Base-by-base conservation (phyloP, 1,140 invertebrate genomes). In the Tetraneura akinire region DNA sequence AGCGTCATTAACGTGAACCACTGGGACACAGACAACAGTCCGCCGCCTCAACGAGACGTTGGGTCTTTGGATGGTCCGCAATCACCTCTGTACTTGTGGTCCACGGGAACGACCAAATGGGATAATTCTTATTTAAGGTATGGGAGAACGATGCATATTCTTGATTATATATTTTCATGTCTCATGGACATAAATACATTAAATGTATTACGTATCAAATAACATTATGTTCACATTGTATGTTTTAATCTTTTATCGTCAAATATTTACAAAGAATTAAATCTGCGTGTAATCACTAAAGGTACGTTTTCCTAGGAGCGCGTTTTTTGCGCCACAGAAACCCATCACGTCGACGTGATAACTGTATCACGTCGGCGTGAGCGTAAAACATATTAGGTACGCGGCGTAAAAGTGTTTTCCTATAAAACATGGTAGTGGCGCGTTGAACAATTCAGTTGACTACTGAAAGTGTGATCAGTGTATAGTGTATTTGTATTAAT, bases 331-430 rank as follows among this genome's bases (percentile, higher is more conserved):
- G 60, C 60, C 60, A n/a, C n/a, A n/a, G n/a, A n/a, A n/a, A n/a
- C n/a, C n/a, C n/a, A n/a, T n/a, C n/a, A n/a, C n/a, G n/a, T 62
- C 23, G 13, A 60, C 55, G 60, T 32, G 26, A 32, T 32, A 62
- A 18, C 60, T 32, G 60, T 60, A 62, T 62, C 60, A n/a, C 60
- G 60, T 62, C 60, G 60, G n/a, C 29, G 60, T 64, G 60, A 64
- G 60, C 62, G 62, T 66, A 66, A 66, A 66, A 66, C 62, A 32
- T 66, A 37, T 66, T n/a, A n/a, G n/a, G n/a, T 66, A 66, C 62
- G 62, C 32, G n/a, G n/a, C n/a, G n/a, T n/a, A n/a, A n/a, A n/a
- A n/a, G n/a, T n/a, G n/a, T n/a, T n/a, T n/a, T n/a, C n/a, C n/a
- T n/a, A n/a, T n/a, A n/a, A n/a, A n/a, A n/a, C n/a, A n/a, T n/a